phyloP scores from a whole-genome alignment of 2,888 invertebrate genomes.

The Parthenolecanium corni region DNA sequence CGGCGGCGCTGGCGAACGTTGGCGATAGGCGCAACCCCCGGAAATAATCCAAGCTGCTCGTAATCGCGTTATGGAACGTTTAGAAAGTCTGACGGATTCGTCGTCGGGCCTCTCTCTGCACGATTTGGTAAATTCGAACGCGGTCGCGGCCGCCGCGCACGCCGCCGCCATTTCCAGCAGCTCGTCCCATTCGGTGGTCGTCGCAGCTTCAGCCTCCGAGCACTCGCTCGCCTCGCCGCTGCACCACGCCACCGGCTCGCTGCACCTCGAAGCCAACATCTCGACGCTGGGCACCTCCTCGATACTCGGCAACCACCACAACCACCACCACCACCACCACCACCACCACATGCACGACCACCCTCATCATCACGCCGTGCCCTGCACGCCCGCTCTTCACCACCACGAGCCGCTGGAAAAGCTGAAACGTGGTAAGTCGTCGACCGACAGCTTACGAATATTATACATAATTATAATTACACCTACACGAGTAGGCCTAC shows the following conservation, averaged over 20 bases:
- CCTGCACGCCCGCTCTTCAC: constrained; percentile 46
- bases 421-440: constrained; percentile 59
- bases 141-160: constrained; percentile 36
- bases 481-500: too few species aligned
- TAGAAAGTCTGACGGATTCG: constrained; percentile 57
- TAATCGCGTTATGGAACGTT: constrained; percentile 46
- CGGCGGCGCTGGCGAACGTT: neutral
- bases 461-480: too few species aligned
- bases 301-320: constrained; percentile 41
- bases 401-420: constrained; percentile 66
- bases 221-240: constrained; percentile 17
- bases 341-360: constrained; percentile 43
- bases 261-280: constrained; percentile 42
- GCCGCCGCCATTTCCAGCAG: constrained; percentile 35
- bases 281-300: constrained; percentile 19
- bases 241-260: constrained; percentile 44
- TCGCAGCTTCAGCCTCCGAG: constrained; percentile 1
- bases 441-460: too few species aligned
- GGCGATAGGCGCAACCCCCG: neutral
- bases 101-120: constrained; percentile 55
- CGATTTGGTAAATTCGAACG: constrained; percentile 47
- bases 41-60: too few species aligned
- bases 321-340: constrained; percentile 44
- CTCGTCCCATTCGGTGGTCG: constrained; percentile 1
- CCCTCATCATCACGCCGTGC: constrained; percentile 47